Evolutionary conservation across 2,113 vertebrate genomes (phyloP).

Genomic region (Crocuta crocuta): DNA sequence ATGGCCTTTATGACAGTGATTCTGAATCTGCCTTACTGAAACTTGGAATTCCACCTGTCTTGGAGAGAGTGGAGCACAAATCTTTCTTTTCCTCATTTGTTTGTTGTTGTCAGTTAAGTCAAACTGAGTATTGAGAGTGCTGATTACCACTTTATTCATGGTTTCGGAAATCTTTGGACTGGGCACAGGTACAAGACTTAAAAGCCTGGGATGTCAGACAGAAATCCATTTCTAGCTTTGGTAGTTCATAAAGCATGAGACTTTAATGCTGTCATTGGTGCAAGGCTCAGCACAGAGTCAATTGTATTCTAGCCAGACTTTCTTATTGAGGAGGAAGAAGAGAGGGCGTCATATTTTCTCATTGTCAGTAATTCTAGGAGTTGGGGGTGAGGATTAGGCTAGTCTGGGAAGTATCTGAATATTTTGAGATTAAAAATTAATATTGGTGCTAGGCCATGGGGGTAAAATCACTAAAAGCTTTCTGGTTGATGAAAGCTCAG

Average conservation of each 20-base stretch:
- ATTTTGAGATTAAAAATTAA: slow-evolving; percentile 37
- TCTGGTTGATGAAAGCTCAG: neutral
- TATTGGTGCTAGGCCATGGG: neutral
- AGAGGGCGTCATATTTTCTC: slow-evolving; percentile 28
- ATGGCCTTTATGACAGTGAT: slow-evolving; percentile 48
- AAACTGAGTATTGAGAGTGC: slow-evolving; percentile 15
- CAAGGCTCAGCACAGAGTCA: slow-evolving; percentile 15
- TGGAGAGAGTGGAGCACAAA: slow-evolving; percentile 40
- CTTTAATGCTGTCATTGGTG: slow-evolving; percentile 57
- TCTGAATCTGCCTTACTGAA: slow-evolving; percentile 47
- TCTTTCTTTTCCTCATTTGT: slow-evolving; percentile 48
- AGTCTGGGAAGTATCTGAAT: neutral
- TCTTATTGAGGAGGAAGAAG: neutral
- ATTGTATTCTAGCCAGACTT: slow-evolving; percentile 59
- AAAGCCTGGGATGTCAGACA: slow-evolving; percentile 63
- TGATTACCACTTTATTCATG: slow-evolving; percentile 65
- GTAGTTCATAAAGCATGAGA: slow-evolving; percentile 65
- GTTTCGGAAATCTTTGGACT: slow-evolving; percentile 71
- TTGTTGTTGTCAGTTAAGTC: slow-evolving; percentile 57
- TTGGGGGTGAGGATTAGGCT: neutral
- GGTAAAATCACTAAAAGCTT: slow-evolving; percentile 12
- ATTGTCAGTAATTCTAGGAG: neutral
- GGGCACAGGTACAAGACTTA: slow-evolving; percentile 73
- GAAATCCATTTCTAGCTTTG: slow-evolving; percentile 73
- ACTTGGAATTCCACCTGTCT: slow-evolving; percentile 53